phyloP scores from a whole-genome alignment of 2,888 invertebrate species.

The Hypercompe scribonia region DNA sequence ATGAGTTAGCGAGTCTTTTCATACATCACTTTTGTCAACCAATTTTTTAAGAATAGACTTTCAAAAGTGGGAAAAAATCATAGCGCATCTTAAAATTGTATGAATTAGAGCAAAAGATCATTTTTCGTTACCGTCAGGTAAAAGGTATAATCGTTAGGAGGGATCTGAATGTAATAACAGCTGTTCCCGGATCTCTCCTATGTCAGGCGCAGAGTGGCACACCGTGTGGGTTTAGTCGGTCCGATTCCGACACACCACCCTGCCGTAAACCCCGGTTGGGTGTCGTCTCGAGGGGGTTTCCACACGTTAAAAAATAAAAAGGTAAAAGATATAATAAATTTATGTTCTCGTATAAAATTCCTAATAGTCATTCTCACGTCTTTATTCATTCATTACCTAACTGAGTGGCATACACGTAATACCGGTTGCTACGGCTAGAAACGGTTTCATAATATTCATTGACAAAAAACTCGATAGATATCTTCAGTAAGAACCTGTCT shows the following conservation, averaged over 20 bases:
- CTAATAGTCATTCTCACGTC: constrained; percentile 53
- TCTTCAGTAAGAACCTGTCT: constrained; percentile 29
- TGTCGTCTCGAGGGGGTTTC: too few relatives aligned
- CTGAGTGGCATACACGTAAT: constrained; percentile 57
- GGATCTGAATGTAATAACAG: too few relatives aligned
- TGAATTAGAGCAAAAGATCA: neutral
- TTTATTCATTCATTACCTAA: constrained; percentile 65
- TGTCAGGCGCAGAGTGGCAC: too few relatives aligned
- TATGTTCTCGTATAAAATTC: constrained; percentile 1
- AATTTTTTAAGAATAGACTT: neutral
- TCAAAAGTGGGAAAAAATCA: neutral
- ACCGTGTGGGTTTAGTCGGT: too few relatives aligned
- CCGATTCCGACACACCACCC: too few relatives aligned
- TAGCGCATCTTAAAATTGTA: neutral
- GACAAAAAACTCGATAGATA: constrained; percentile 56
- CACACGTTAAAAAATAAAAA: too few relatives aligned
- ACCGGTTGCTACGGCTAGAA: constrained; percentile 51
- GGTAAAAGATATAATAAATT: constrained; percentile 1
- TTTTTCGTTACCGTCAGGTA: neutral
- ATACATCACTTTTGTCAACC: neutral
- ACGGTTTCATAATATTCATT: constrained; percentile 67
- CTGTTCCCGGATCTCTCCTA: too few relatives aligned
- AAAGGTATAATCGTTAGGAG: too few relatives aligned
- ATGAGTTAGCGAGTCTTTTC: neutral
- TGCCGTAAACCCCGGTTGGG: too few relatives aligned